phyloP scores from a whole-genome alignment of 2,888 invertebrate genomes.

The Ommatoiulus sabulosus region DNA sequence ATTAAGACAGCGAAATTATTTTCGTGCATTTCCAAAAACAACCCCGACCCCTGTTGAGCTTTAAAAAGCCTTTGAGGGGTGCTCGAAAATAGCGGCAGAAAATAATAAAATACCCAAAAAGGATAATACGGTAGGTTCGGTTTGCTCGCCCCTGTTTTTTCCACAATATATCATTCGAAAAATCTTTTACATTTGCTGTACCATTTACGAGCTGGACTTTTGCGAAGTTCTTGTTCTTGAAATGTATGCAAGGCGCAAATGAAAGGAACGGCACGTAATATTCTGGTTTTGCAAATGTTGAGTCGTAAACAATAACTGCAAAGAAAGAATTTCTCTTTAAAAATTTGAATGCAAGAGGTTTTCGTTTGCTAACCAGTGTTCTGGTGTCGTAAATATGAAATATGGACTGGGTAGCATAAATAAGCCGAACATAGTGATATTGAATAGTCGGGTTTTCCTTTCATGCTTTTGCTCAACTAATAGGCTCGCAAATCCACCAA shows the following conservation, averaged over 20 bases:
- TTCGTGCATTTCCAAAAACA: background rate
- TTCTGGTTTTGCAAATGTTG: background rate
- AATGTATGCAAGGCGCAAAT: slow-evolving; percentile 8
- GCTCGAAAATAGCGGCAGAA: background rate
- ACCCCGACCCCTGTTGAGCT: background rate
- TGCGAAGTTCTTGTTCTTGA: background rate
- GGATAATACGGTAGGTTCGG: background rate
- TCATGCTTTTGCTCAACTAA: background rate
- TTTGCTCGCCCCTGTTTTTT: background rate
- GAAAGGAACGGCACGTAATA: background rate
- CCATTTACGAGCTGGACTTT: background rate
- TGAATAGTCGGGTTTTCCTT: background rate
- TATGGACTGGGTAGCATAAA: background rate
- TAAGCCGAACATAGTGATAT: slow-evolving; percentile 14
- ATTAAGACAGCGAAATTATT: slow-evolving; percentile 6
- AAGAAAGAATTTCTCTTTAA: background rate
- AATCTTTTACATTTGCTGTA: background rate
- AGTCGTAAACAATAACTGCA: slow-evolving; percentile 35
- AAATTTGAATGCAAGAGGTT: no score
- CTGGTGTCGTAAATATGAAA: background rate
- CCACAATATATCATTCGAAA: background rate
- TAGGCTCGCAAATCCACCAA: slow-evolving; percentile 1
- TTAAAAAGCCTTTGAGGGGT: background rate
- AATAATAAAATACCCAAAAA: background rate
- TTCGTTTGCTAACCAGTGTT: no score